A percentile compares a stretch with the other conserved stretches of the same genome.
phyloP scores from a whole-genome alignment of 2,888 invertebrate genomes.

The Drosophila borborema region DNA sequence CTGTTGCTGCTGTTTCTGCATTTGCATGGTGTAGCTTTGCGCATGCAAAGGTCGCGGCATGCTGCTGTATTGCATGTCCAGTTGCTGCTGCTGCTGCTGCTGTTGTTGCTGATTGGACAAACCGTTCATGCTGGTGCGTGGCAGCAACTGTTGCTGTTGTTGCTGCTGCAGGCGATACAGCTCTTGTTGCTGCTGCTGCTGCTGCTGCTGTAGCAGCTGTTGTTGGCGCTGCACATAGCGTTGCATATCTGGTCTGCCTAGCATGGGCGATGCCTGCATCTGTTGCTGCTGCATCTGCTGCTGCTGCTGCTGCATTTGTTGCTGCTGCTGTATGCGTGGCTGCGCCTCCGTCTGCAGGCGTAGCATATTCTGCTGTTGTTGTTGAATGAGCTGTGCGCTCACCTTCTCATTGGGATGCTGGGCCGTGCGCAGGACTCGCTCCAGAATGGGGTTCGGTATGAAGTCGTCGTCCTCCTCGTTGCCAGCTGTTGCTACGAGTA shows the following conservation, averaged over 20 bases:
- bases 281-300: conserved; percentile 54
- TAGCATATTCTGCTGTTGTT: conserved; percentile 85
- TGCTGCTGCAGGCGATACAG: conserved; percentile 77
- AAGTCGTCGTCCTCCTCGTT: conserved; percentile 96
- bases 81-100: conserved; percentile 64
- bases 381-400: conserved; percentile 87
- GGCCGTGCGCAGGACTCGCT: conserved; percentile 93
- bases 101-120: conserved; percentile 79
- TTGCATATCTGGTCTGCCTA: conserved; percentile 81
- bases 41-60: conserved; percentile 63
- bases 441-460: conserved; percentile 95
- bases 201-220: conserved; percentile 76
- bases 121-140: conserved; percentile 84
- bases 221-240: conserved; percentile 83
- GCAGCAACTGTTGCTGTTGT: conserved; percentile 79
- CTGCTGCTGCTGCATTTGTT: conserved; percentile 58
- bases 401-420: conserved; percentile 87
- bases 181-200: conserved; percentile 76
- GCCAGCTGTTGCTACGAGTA: conserved; percentile 95
- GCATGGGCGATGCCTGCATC: conserved; percentile 78
- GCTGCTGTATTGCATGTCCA: conserved; percentile 69
- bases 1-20: conserved; percentile 74
- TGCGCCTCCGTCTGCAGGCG: conserved; percentile 85
- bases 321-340: conserved; percentile 71
- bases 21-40: conserved; percentile 78